Evolutionary conservation across 2,888 invertebrate species (phyloP).

Genomic region (Sphaeridia pumilis): DNA sequence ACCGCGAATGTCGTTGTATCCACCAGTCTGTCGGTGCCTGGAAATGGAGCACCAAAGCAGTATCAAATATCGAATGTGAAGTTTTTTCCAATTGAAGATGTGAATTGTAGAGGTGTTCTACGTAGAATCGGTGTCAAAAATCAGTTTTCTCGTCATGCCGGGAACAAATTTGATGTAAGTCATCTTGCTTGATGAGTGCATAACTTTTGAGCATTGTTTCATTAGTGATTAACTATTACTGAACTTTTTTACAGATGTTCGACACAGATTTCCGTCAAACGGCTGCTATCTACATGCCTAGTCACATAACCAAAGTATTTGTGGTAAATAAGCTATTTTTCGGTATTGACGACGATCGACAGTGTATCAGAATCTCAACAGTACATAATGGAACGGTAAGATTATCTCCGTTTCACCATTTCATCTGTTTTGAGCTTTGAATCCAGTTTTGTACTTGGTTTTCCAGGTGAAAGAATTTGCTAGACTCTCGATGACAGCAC

Average conservation of each 20-base stretch:
- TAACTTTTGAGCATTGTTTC: no score
- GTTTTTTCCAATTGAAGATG: conserved; percentile 30
- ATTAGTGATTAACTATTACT: no score
- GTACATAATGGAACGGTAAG: conserved; percentile 28
- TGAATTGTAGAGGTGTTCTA: conserved; percentile 26
- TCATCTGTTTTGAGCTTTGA: no score
- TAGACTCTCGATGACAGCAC: conserved; percentile 21
- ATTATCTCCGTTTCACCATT: no score
- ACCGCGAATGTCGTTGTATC: conserved; percentile 2
- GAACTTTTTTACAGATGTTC: conserved; percentile 25
- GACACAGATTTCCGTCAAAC: conserved; percentile 34
- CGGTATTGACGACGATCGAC: conserved; percentile 26
- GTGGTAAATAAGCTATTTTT: conserved; percentile 32
- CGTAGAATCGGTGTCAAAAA: conserved; percentile 25
- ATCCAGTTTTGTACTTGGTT: no score
- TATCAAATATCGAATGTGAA: conserved; percentile 22
- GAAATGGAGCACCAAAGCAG: conserved; percentile 6
- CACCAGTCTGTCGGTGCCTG: not conserved
- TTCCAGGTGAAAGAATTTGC: conserved; percentile 34
- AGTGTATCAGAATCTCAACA: conserved; percentile 22
- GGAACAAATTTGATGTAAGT: conserved; percentile 33
- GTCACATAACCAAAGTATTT: conserved; percentile 24
- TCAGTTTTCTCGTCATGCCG: conserved; percentile 30
- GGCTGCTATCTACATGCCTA: conserved; percentile 27
- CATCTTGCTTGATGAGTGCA: no score